phyloP scores from a whole-genome alignment of 1,140 invertebrate genomes.

The Neocloeon triangulifer region DNA sequence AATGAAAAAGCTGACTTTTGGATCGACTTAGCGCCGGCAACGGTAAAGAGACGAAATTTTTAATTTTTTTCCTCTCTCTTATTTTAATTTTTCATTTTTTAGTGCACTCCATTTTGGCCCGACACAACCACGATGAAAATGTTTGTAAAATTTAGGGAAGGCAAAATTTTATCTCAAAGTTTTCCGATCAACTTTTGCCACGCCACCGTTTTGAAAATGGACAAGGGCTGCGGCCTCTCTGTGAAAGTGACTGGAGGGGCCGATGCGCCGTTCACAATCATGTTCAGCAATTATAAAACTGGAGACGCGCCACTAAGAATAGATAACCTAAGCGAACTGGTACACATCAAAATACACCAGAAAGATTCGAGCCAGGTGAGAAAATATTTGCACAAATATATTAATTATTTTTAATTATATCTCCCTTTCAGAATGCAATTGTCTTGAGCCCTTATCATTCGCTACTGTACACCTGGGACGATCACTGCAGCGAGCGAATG shows the following conservation, averaged over 20 bases:
- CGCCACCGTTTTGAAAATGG: constrained; percentile 54
- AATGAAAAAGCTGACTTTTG: constrained; percentile 64
- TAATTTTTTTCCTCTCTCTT: not conserved
- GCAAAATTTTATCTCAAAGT: constrained; percentile 49
- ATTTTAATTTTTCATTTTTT: constrained; percentile 9
- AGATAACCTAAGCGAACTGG: constrained; percentile 58
- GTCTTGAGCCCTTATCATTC: constrained; percentile 54
- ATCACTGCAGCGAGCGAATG: constrained; percentile 42
- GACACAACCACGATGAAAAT: constrained; percentile 57
- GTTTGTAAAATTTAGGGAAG: constrained; percentile 55
- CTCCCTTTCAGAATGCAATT: constrained; percentile 29
- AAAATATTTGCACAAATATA: too few relatives aligned
- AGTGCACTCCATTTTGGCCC: constrained; percentile 55
- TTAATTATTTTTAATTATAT: too few relatives aligned
- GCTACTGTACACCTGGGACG: constrained; percentile 67
- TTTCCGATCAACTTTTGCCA: constrained; percentile 45
- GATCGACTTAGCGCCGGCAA: constrained; percentile 46
- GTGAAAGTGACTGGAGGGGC: constrained; percentile 49
- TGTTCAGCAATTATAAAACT: constrained; percentile 36
- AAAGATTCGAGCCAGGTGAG: constrained; percentile 32
- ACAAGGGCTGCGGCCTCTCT: constrained; percentile 49
- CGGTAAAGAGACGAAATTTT: constrained; percentile 18
- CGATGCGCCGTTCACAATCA: constrained; percentile 42
- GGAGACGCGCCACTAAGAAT: constrained; percentile 57
- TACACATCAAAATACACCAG: constrained; percentile 63